These are phyloP conservation scores for Lepidurus arcticus DNA, from an alignment of 1,140 invertebrate species.

Conservation along the genomic window DNA sequence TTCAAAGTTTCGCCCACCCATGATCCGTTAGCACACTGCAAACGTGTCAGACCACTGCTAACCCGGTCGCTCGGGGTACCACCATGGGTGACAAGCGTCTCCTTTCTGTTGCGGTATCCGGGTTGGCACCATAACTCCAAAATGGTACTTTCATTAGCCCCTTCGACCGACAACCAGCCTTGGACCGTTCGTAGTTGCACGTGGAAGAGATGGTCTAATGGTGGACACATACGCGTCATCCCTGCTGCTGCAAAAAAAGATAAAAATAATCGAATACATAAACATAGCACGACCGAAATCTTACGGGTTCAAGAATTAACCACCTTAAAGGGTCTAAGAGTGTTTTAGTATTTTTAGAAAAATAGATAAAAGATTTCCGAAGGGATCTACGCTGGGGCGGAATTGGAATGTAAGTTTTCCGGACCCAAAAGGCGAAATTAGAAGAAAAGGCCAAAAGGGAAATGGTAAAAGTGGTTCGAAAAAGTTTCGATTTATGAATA, in stretches of 20 bases:
- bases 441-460: neutral
- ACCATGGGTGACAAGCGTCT: slow-evolving; percentile 6
- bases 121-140: slow-evolving; percentile 22
- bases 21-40: slow-evolving; percentile 18
- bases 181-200: neutral
- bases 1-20: slow-evolving; percentile 14
- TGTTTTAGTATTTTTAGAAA: neutral
- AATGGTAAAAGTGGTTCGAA: neutral
- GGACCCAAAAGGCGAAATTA: neutral
- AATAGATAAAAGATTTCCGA: neutral
- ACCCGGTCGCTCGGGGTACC: neutral
- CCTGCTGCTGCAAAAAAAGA: neutral
- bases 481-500: neutral
- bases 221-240: neutral
- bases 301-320: neutral
- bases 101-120: slow-evolving; percentile 22
- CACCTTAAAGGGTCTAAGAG: neutral
- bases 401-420: neutral
- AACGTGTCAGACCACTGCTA: neutral
- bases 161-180: neutral
- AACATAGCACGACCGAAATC: neutral
- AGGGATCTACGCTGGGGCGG: neutral
- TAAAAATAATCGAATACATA: neutral
- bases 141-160: slow-evolving; percentile 22
- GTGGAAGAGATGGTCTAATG: neutral